Evolutionary conservation across 1,140 invertebrate genomes (phyloP).

Genomic region (Agraylea sexmaculata): DNA sequence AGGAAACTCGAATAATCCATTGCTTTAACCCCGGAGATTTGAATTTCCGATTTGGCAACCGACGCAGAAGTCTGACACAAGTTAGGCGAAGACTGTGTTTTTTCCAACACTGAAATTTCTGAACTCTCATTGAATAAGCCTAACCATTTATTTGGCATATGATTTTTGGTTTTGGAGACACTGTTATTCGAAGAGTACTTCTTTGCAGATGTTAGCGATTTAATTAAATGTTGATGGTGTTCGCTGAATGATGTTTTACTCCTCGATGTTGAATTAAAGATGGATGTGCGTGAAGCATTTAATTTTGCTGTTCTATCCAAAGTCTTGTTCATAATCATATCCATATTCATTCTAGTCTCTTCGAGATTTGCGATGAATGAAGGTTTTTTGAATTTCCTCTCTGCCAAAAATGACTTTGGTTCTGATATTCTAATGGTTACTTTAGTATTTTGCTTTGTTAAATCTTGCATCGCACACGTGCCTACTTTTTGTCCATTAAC

Average conservation of each 20-base stretch:
- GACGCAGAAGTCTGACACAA: conserved; percentile 2
- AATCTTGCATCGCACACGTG: no score
- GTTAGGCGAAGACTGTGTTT: conserved; percentile 10
- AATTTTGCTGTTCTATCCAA: conserved; percentile 1
- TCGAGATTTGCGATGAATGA: conserved; percentile 10
- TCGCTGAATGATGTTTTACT: neutral
- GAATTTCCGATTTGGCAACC: conserved; percentile 2
- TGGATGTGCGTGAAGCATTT: no score
- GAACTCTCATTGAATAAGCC: conserved; percentile 11
- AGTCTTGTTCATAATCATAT: no score
- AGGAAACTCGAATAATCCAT: conserved; percentile 14
- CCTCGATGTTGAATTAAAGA: neutral
- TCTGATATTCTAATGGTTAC: no score
- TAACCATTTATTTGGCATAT: conserved; percentile 7
- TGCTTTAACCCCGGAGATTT: conserved; percentile 12
- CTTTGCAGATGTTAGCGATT: conserved; percentile 9
- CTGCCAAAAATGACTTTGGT: no score
- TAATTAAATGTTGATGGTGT: conserved; percentile 2
- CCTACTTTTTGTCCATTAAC: no score
- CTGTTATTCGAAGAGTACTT: no score
- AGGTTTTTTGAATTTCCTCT: conserved; percentile 9
- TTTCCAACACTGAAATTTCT: conserved; percentile 5
- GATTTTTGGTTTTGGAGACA: neutral
- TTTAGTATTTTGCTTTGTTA: no score
- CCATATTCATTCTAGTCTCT: conserved; percentile 11